phyloP scores from a whole-genome alignment of 2,888 invertebrate species.

The Eumacrocentrus americanus region DNA sequence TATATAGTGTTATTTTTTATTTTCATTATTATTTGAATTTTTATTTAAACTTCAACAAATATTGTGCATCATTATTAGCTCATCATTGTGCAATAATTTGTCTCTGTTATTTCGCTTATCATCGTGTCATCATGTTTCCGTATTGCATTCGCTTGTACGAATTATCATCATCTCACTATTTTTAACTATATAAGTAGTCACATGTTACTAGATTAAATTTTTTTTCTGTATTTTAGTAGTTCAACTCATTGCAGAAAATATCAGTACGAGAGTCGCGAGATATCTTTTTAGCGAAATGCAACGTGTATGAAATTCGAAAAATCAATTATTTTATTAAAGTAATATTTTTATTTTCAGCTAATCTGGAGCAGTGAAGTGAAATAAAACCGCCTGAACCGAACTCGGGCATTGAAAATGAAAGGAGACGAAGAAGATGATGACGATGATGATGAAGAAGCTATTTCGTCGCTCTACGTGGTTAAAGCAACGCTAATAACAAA shows the following conservation, averaged over 20 bases:
- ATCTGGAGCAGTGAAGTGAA: constrained; percentile 52
- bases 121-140: not conserved
- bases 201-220: not conserved
- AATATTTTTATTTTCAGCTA: no score
- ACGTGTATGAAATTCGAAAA: no score
- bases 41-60: constrained; percentile 42
- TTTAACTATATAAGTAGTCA: not conserved
- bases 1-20: not conserved
- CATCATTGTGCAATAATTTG: constrained; percentile 13
- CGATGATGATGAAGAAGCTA: constrained; percentile 47
- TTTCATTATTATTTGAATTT: constrained; percentile 35
- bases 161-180: constrained; percentile 5
- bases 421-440: constrained; percentile 6
- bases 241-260: constrained; percentile 2
- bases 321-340: no score
- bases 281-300: no score
- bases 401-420: constrained; percentile 15
- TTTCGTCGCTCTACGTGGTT: constrained; percentile 59
- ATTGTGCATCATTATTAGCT: constrained; percentile 44
- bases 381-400: constrained; percentile 11
- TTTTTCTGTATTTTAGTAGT: not conserved
- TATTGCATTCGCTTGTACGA: constrained; percentile 1
- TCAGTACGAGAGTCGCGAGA: no score
- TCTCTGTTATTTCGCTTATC: not conserved
- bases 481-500: constrained; percentile 55